Evolutionary conservation across 2,888 invertebrate genomes (phyloP).

Genomic region (Aspidapion aeneum): DNA sequence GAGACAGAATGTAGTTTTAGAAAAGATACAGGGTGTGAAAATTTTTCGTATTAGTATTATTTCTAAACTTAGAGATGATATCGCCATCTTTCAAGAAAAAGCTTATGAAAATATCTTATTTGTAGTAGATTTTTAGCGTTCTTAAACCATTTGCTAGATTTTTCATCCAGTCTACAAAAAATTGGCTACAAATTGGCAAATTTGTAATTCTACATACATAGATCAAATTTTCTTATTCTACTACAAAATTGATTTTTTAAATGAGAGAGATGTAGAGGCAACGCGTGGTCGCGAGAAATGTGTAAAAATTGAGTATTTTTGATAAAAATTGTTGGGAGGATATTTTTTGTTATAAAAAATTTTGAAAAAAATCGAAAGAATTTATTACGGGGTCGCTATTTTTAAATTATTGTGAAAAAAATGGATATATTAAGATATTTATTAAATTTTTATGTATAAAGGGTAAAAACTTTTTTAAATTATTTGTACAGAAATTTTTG

Average conservation of each 20-base stretch:
- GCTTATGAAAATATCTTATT: too few species aligned
- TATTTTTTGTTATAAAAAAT: conserved; percentile 50
- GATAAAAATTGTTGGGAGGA: conserved; percentile 59
- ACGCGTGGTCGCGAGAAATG: conserved; percentile 24
- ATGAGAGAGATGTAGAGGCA: too few species aligned
- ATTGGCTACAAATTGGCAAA: too few species aligned
- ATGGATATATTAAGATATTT: conserved; percentile 51
- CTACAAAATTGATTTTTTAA: too few species aligned
- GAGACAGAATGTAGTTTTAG: not conserved
- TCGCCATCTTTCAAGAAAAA: not conserved
- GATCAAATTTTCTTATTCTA: too few species aligned
- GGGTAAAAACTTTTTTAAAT: conserved; percentile 46
- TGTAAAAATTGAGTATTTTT: conserved; percentile 59
- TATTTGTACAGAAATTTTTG: conserved; percentile 49
- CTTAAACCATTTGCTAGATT: not conserved
- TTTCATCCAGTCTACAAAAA: too few species aligned
- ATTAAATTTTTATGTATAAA: conserved; percentile 49
- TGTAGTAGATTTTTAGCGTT: not conserved
- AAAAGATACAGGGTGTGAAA: not conserved
- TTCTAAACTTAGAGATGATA: not conserved
- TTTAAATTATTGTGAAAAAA: conserved; percentile 48
- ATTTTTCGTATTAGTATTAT: not conserved
- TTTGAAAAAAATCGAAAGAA: conserved; percentile 18
- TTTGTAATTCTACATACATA: too few species aligned
- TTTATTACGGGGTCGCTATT: conserved; percentile 44